Evolutionary conservation across 2,113 vertebrate genomes (phyloP).

Genomic region (Pagrus major): DNA sequence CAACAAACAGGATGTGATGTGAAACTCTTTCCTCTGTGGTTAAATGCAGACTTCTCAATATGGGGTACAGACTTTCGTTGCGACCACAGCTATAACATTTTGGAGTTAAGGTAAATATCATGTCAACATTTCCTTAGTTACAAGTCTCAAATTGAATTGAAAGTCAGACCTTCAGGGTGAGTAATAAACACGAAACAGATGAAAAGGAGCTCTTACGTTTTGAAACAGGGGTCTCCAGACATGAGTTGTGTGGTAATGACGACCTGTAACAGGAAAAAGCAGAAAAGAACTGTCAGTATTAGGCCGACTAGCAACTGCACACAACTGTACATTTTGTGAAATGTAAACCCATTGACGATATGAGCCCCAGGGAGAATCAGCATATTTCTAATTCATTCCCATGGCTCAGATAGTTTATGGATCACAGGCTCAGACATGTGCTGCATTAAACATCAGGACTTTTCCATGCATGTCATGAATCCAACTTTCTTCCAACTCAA

Average conservation of each 20-base stretch:
- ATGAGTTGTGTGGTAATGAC: constrained; percentile 95
- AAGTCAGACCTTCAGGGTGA: neutral
- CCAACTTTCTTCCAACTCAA: neutral
- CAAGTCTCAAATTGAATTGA: neutral
- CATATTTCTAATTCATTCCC: constrained; percentile 18
- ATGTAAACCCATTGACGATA: neutral
- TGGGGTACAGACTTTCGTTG: neutral
- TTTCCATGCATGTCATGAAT: constrained; percentile 8
- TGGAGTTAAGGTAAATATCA: neutral
- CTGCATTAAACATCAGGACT: neutral
- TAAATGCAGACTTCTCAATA: neutral
- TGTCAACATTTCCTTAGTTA: neutral
- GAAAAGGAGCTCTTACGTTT: constrained; percentile 89
- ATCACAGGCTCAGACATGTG: constrained; percentile 55
- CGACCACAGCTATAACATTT: neutral
- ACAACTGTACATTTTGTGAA: neutral
- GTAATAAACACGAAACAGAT: neutral
- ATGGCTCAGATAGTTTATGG: neutral
- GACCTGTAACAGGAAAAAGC: constrained; percentile 84
- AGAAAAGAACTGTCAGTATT: neutral
- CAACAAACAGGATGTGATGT: constrained; percentile 55
- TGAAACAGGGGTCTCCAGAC: constrained; percentile 98
- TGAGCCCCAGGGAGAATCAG: constrained; percentile 2
- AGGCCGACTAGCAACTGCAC: neutral
- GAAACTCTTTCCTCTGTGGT: constrained; percentile 41